Conservation (phyloP, 1,140 invertebrate species). For the Anagrus nilaparvatae region DNA sequence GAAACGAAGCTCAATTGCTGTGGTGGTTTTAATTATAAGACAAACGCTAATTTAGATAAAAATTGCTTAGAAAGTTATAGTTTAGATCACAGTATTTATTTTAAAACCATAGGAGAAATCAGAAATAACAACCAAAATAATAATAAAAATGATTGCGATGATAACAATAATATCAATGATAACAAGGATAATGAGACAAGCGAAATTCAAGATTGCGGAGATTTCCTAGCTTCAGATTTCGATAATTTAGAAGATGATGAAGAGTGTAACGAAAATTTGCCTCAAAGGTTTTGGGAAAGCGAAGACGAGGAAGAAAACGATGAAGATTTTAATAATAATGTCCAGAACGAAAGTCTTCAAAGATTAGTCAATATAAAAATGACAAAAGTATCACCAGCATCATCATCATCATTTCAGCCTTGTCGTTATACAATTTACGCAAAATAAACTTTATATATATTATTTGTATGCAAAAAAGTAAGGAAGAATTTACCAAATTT, state of each 20-base stretch:
- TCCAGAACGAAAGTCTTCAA: no score
- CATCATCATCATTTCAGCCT: no score
- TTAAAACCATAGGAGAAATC: constrained; percentile 37
- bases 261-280: background rate
- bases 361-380: no score
- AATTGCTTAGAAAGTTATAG: constrained; percentile 33
- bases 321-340: no score
- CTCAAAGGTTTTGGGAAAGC: no score
- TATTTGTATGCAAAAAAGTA: no score
- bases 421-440: no score
- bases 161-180: constrained; percentile 7
- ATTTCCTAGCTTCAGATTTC: constrained; percentile 12
- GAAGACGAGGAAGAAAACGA: no score
- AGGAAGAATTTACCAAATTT: no score
- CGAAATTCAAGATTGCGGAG: constrained; percentile 25
- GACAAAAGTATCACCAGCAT: no score
- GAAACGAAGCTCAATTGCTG: constrained; percentile 2
- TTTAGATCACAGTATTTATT: constrained; percentile 40
- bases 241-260: constrained; percentile 11
- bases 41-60: constrained; percentile 32
- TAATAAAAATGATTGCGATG: background rate
- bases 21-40: constrained; percentile 32
- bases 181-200: no score
- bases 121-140: constrained; percentile 11
- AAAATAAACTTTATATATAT: no score